These are phyloP conservation scores for Drosophila affinis DNA, from an alignment of 2,888 invertebrate genomes.

Conservation along the genomic window DNA sequence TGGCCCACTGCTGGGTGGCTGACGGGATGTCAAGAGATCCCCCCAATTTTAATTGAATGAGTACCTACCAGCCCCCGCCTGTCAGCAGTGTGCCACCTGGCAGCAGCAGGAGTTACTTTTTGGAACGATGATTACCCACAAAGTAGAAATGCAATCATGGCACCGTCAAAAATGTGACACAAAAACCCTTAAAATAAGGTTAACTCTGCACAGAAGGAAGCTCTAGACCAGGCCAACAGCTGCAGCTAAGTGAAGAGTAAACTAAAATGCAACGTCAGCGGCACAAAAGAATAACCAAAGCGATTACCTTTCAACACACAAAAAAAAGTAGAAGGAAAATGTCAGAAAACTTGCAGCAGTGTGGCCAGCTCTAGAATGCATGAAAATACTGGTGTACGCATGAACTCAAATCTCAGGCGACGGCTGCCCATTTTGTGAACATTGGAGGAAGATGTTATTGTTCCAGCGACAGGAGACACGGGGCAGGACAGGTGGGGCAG, in stretches of 20 bases:
- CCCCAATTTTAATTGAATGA: slow-evolving; percentile 43
- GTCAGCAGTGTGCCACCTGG: neutral
- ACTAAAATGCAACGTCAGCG: slow-evolving; percentile 46
- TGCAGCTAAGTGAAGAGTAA: slow-evolving; percentile 37
- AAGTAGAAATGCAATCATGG: slow-evolving; percentile 32
- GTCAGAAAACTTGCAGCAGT: slow-evolving; percentile 8
- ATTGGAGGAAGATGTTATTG: too few relatives aligned
- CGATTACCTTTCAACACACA: slow-evolving; percentile 26
- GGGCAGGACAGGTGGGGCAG: too few relatives aligned
- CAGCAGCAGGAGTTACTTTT: neutral
- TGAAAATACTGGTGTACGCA: too few relatives aligned
- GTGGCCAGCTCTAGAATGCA: neutral
- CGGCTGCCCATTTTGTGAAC: too few relatives aligned
- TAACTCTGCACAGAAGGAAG: slow-evolving; percentile 9
- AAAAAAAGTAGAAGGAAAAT: neutral
- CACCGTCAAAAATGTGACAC: slow-evolving; percentile 23
- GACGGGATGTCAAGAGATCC: slow-evolving; percentile 23
- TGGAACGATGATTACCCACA: neutral
- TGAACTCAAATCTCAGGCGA: too few relatives aligned
- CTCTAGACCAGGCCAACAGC: slow-evolving; percentile 8
- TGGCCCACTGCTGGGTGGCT: neutral
- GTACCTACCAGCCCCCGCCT: slow-evolving; percentile 9
- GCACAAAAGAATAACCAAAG: slow-evolving; percentile 23
- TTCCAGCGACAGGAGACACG: too few relatives aligned
- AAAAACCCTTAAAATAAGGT: slow-evolving; percentile 1